Percentiles rank a stretch among this genome's conserved stretches.
Conservation (phyloP, 2,888 invertebrate species). For the Maniola hyperantus region DNA sequence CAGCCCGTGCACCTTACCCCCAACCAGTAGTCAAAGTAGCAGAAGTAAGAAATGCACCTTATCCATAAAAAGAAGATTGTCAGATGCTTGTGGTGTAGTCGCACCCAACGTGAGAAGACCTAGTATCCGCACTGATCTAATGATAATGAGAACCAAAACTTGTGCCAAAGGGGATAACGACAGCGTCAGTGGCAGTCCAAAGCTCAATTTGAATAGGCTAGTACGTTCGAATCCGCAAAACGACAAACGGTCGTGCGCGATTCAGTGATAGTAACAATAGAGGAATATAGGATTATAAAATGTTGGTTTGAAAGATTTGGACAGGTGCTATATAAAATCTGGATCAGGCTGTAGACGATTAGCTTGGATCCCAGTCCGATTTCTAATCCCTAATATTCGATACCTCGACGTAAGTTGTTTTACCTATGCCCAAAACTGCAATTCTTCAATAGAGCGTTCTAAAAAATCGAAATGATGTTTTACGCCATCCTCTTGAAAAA, state of each 20-base stretch:
- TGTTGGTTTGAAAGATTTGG: slow-evolving; percentile 26
- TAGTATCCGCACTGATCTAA: slow-evolving; percentile 93
- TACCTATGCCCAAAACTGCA: too few relatives aligned
- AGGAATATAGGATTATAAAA: slow-evolving; percentile 30
- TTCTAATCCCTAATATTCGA: slow-evolving; percentile 11
- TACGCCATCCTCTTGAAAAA: too few relatives aligned
- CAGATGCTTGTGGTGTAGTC: slow-evolving; percentile 94
- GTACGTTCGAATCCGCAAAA: slow-evolving; percentile 70
- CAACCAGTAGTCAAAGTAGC: slow-evolving; percentile 85
- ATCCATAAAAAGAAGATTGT: slow-evolving; percentile 90
- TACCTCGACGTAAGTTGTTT: too few relatives aligned
- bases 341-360: not conserved
- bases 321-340: slow-evolving; percentile 27
- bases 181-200: slow-evolving; percentile 80
- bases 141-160: slow-evolving; percentile 93
- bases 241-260: slow-evolving; percentile 72
- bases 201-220: slow-evolving; percentile 75
- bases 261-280: slow-evolving; percentile 70
- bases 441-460: too few relatives aligned
- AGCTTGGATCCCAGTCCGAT: slow-evolving; percentile 4
- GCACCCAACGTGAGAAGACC: slow-evolving; percentile 94
- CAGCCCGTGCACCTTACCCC: slow-evolving; percentile 89
- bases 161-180: slow-evolving; percentile 87
- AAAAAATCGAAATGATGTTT: too few relatives aligned
- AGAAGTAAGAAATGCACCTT: slow-evolving; percentile 89